Conservation (phyloP, 2,888 invertebrate genomes). For the Odiellus spinosus region DNA sequence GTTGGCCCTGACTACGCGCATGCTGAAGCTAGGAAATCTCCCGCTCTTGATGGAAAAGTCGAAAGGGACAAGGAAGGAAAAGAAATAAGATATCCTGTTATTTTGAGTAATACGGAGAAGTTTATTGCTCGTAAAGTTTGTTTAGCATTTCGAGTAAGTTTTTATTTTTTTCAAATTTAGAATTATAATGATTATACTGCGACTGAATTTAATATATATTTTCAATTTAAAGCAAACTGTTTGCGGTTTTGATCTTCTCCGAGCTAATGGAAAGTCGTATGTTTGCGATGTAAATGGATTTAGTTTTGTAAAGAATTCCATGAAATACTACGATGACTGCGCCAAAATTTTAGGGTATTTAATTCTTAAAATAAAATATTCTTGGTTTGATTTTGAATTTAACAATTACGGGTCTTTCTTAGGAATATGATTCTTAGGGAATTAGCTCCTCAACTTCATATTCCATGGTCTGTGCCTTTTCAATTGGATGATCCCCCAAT, state of each 20-base stretch:
- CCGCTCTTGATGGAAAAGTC: constrained; percentile 94
- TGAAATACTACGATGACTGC: constrained; percentile 99
- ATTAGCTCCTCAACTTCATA: constrained; percentile 83
- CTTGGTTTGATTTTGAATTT: neutral
- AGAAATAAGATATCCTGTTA: constrained; percentile 96
- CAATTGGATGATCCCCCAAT: constrained; percentile 97
- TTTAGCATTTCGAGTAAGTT: constrained; percentile 54
- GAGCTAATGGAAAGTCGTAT: constrained; percentile 96
- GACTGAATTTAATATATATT: neutral
- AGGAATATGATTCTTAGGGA: constrained; percentile 87
- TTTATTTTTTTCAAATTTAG: neutral
- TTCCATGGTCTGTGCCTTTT: constrained; percentile 94
- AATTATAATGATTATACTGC: neutral
- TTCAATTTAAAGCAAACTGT: constrained; percentile 70
- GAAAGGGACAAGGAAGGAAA: constrained; percentile 90
- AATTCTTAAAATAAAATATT: neutral
- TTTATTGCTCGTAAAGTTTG: constrained; percentile 95
- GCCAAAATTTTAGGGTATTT: constrained; percentile 75
- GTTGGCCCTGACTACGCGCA: constrained; percentile 99
- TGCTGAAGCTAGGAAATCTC: constrained; percentile 96
- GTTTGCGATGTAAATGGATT: constrained; percentile 99
- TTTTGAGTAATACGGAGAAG: constrained; percentile 92
- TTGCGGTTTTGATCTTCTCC: constrained; percentile 90
- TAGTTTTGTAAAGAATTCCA: constrained; percentile 98
- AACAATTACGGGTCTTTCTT: constrained; percentile 10